Conservation (phyloP, 2,797 vertebrate species). For the Phoxinus dragarum region DNA sequence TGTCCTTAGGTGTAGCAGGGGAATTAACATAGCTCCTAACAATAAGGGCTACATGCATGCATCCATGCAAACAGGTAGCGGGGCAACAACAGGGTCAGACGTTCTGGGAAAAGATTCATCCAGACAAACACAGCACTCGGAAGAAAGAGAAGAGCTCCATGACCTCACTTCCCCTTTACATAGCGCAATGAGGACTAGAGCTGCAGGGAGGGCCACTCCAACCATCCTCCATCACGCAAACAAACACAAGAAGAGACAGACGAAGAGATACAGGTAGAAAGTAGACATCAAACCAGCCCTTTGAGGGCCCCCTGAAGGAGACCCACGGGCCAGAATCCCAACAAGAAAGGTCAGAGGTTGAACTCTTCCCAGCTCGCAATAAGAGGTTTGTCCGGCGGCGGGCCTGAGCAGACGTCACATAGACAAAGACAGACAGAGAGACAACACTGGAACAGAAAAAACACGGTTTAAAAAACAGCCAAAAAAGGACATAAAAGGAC, state of each 20-base stretch:
- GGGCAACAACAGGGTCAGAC: conserved; percentile 39
- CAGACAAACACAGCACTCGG: conserved; percentile 62
- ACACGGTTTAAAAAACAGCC: conserved; percentile 75
- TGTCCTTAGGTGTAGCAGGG: background rate
- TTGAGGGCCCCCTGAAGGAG: conserved; percentile 57
- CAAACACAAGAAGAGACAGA: conserved; percentile 52
- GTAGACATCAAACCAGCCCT: conserved; percentile 63
- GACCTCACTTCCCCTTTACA: conserved; percentile 62
- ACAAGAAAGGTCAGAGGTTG: conserved; percentile 62
- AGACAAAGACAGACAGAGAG: conserved; percentile 70
- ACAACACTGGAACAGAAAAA: conserved; percentile 82
- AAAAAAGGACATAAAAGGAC: conserved; percentile 60
- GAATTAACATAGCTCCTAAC: background rate
- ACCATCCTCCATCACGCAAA: conserved; percentile 25
- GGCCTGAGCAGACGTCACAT: conserved; percentile 63
- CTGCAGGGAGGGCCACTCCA: conserved; percentile 41
- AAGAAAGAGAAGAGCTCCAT: conserved; percentile 70
- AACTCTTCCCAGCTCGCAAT: conserved; percentile 58
- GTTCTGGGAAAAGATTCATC: conserved; percentile 36
- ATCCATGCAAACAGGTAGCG: conserved; percentile 65
- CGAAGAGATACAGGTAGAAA: conserved; percentile 48
- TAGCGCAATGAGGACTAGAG: background rate
- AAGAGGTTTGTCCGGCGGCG: conserved; percentile 57
- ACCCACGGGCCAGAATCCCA: conserved; percentile 57
- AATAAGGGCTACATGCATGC: conserved; percentile 55